Conservation (phyloP, 2,888 invertebrate genomes). For the Harpalus rubripes region DNA sequence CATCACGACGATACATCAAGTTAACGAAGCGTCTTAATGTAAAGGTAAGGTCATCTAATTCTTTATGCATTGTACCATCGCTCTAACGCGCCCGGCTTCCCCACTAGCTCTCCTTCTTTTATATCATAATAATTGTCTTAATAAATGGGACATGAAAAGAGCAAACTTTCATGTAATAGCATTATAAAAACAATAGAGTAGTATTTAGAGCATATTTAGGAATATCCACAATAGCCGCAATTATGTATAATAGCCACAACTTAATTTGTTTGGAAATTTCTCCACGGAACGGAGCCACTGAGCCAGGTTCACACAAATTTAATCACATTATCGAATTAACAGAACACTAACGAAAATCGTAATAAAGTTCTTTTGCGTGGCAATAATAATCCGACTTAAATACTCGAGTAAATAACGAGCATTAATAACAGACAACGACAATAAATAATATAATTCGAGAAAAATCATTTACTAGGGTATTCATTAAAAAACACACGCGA, state of each 20-base stretch:
- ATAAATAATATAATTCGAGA: conserved; percentile 64
- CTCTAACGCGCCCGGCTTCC: no score
- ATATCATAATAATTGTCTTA: conserved; percentile 8
- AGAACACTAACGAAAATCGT: conserved; percentile 48
- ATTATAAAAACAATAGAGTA: conserved; percentile 23
- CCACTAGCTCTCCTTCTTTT: background rate
- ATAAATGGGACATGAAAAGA: conserved; percentile 8
- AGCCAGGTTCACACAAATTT: conserved; percentile 60
- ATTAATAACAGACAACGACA: conserved; percentile 58
- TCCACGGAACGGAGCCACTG: conserved; percentile 18
- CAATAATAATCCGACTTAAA: conserved; percentile 55
- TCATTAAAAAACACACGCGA: conserved; percentile 60
- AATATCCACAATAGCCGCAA: conserved; percentile 39
- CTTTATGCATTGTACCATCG: no score
- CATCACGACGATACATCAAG: no score
- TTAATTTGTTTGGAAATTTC: conserved; percentile 48
- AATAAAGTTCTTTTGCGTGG: conserved; percentile 55
- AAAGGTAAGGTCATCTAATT: no score
- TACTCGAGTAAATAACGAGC: conserved; percentile 60
- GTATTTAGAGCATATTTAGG: conserved; percentile 38
- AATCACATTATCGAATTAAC: conserved; percentile 59
- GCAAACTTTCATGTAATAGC: conserved; percentile 33
- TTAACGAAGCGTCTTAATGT: no score
- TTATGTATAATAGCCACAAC: conserved; percentile 47
- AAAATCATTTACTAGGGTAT: conserved; percentile 60